phyloP scores from a whole-genome alignment of 2,888 invertebrate genomes.

The Leucophenga montana region DNA sequence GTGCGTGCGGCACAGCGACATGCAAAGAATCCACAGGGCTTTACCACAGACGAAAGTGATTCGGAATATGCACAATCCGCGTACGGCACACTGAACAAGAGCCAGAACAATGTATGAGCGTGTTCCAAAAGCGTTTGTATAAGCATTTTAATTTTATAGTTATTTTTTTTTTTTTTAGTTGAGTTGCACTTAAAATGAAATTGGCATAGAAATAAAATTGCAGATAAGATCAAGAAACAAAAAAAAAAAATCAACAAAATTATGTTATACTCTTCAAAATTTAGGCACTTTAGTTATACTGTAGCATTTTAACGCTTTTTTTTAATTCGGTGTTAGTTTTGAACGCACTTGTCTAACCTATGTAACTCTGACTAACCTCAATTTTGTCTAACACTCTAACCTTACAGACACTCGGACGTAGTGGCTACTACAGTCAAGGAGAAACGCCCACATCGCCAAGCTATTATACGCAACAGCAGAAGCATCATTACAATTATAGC shows the following conservation, averaged over 20 bases:
- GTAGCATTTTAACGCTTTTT: conserved; percentile 41
- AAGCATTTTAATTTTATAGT: conserved; percentile 33
- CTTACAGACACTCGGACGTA: conserved; percentile 69
- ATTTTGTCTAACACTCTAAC: conserved; percentile 50
- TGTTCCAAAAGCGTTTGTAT: conserved; percentile 3
- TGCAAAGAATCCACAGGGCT: conserved; percentile 77
- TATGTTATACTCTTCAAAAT: conserved; percentile 21
- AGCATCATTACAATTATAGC: conserved; percentile 65
- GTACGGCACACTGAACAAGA: conserved; percentile 66
- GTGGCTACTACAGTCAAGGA: conserved; percentile 57
- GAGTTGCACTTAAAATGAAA: conserved; percentile 40
- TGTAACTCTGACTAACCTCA: conserved; percentile 46
- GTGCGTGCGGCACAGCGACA: conserved; percentile 95
- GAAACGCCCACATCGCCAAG: conserved; percentile 70
- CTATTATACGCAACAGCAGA: conserved; percentile 63
- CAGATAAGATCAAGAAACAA: conserved; percentile 4
- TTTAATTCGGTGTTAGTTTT: conserved; percentile 30
- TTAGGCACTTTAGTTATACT: neutral
- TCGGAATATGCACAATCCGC: conserved; percentile 72
- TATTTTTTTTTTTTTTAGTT: conserved; percentile 26
- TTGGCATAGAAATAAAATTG: conserved; percentile 44
- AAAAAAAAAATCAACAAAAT: conserved; percentile 40
- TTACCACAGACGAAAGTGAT: conserved; percentile 77
- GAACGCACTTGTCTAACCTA: conserved; percentile 53
- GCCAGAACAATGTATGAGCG: conserved; percentile 70